Base-by-base conservation (phyloP, 1,140 invertebrate species). In the Heliconius nattereri region DNA sequence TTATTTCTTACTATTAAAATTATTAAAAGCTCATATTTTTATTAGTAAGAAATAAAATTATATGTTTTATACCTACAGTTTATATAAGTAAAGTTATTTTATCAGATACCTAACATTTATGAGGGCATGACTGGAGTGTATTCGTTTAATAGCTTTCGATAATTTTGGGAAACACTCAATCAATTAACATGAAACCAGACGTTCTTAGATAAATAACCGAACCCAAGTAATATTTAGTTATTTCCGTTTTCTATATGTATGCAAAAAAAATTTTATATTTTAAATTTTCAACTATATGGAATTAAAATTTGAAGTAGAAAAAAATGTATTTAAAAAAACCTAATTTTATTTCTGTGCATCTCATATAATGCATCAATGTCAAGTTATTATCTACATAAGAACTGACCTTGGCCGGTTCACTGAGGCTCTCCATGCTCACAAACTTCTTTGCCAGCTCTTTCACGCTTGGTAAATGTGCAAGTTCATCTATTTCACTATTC, bases 391-490 rank as follows among this genome's bases (percentile, higher is more conserved):
- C 11, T 8, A 66, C 60, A 66, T 66, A 57, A 35, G 73, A 66
- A 89, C 89, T 82, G 40, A 95, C 94, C 92, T 94, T 95, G 66
- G 87, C 71, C 35, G 86, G 84, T 83, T 93, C 91, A 74, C 84
- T 88, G 54, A 92, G 75, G 80, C 89, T 90, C 40, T 94, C 90
- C 88, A 92, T 94, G 82, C 89, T 94, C 8, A 91, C 89, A 84
- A 94, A 94, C 82, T 91, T 95, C 79, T 92, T 95, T 7, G 93
- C 94, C 76, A 95, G 84, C 78, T 95, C 94, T 81, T 94, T 95
- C 20, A 95, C 94, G 81, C 92, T 95, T 5, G 94, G 94, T 70
- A 95, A 82, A 79, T 94, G 87, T 9, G 86, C 74, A 73, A 92
- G 85, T 29, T 92, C 92, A 54, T 91, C 87, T 60, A 91, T 81